Base-by-base conservation (phyloP, 2,113 vertebrate genomes). In the Apistogramma diplotaenia region DNA sequence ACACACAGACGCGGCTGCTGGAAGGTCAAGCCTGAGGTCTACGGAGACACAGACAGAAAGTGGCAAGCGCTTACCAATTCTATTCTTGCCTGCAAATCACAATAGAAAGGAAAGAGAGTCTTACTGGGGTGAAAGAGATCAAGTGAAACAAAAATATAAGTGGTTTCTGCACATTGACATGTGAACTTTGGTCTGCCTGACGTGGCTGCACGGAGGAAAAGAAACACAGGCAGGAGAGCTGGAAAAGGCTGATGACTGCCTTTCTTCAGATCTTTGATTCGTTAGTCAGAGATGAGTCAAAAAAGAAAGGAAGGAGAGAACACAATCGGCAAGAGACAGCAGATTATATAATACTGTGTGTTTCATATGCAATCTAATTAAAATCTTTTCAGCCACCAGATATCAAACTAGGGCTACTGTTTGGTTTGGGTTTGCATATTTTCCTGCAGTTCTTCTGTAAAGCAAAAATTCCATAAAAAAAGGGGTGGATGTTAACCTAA, bases 21-120 rank as follows among this genome's bases (percentile, higher is more conserved):
- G 62, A 67, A 35, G 90, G 89, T 91, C 89, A 85, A 78, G 81
- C 57, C 61, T 49, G 75, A 75, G 40, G 37, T 87, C 89, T 76
- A 83, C 0, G 8, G 71, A 74, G 79, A 88, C 54, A 81, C 10
- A 73, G 54, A 86, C 5, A 18, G 19, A 82, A 54, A 80, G 59
- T 77, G 23, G 58, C 78, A 76, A 75, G 93, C 90, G 94, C 96
- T 97, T 97, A 96, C 96, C 96, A 84, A 97, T 95, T 95, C 92
- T 95, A 94, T 96, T 96, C 93, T 94, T 89, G 91, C 96, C 96
- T 96, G 95, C 84, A 85, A 94, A 95, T 90, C 91, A 78, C 87
- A 92, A 94, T 2, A 92, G 88, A 93, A 90, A 93, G 90, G 90
- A 88, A 90, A 90, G 37, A 81, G 3, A 91, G 79, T 53, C 87